Evolutionary conservation across 2,888 invertebrate species (phyloP).

Genomic region (Eurytoma adleriae): DNA sequence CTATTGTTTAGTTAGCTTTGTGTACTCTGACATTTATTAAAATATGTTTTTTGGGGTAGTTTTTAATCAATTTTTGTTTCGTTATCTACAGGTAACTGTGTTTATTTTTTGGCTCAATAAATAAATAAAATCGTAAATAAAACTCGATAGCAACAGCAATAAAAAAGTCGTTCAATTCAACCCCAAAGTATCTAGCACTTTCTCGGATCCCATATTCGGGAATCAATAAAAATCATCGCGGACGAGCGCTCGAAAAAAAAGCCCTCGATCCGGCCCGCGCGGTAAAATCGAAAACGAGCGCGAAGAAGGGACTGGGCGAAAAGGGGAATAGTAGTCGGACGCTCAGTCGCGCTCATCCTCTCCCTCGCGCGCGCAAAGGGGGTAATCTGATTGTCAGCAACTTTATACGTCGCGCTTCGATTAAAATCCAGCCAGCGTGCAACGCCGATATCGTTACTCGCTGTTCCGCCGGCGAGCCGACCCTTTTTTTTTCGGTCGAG

Average conservation of each 20-base stretch:
- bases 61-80: too few species aligned
- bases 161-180: too few species aligned
- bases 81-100: too few species aligned
- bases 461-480: slow-evolving; percentile 54
- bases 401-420: slow-evolving; percentile 74
- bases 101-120: too few species aligned
- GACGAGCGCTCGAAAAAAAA: neutral
- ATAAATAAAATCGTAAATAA: too few species aligned
- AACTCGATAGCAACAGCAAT: too few species aligned
- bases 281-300: neutral
- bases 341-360: neutral
- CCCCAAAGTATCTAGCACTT: too few species aligned
- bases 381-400: slow-evolving; percentile 74
- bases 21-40: too few species aligned
- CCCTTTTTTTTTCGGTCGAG: slow-evolving; percentile 35
- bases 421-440: slow-evolving; percentile 70
- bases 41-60: too few species aligned
- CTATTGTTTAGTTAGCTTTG: too few species aligned
- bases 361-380: slow-evolving; percentile 58
- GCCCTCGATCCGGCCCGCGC: neutral
- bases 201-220: too few species aligned
- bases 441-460: slow-evolving; percentile 69
- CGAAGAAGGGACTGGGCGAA: neutral
- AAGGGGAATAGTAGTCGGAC: neutral
- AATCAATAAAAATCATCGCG: too few species aligned